Evolutionary conservation across 2,113 vertebrate genomes (phyloP).

Genomic region (Melanostigma gelatinosum): DNA sequence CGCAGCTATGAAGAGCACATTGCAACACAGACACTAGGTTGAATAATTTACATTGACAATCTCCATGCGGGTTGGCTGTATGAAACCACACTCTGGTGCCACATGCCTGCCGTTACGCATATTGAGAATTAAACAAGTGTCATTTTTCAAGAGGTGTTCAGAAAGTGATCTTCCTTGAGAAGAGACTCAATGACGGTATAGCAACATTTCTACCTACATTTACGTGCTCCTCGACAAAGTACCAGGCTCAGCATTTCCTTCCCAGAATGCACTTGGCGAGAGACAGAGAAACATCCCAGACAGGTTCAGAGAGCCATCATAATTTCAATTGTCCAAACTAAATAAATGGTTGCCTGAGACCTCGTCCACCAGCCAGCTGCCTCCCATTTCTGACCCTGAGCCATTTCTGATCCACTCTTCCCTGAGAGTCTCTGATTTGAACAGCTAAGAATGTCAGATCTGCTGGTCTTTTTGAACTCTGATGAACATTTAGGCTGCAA

Average conservation of each 20-base stretch:
- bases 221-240: slow-evolving; percentile 16
- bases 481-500: no score
- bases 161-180: slow-evolving; percentile 28
- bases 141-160: slow-evolving; percentile 27
- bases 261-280: slow-evolving; percentile 38
- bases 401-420: no score
- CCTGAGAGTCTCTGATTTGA: no score
- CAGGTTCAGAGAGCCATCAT: slow-evolving; percentile 15
- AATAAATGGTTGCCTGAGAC: no score
- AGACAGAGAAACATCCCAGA: neutral
- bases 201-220: slow-evolving; percentile 28
- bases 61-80: slow-evolving; percentile 52
- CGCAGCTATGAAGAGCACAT: slow-evolving; percentile 45
- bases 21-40: slow-evolving; percentile 66
- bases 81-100: slow-evolving; percentile 54
- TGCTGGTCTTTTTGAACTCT: no score
- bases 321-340: no score
- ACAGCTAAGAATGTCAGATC: no score
- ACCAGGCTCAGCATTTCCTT: slow-evolving; percentile 21
- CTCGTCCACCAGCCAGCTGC: no score
- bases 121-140: slow-evolving; percentile 23
- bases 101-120: slow-evolving; percentile 37
- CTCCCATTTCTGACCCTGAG: no score
- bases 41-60: slow-evolving; percentile 77
- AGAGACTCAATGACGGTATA: slow-evolving; percentile 10